Base-by-base conservation (phyloP, 2,888 invertebrate genomes). In the Amphipyra tragopoginis region DNA sequence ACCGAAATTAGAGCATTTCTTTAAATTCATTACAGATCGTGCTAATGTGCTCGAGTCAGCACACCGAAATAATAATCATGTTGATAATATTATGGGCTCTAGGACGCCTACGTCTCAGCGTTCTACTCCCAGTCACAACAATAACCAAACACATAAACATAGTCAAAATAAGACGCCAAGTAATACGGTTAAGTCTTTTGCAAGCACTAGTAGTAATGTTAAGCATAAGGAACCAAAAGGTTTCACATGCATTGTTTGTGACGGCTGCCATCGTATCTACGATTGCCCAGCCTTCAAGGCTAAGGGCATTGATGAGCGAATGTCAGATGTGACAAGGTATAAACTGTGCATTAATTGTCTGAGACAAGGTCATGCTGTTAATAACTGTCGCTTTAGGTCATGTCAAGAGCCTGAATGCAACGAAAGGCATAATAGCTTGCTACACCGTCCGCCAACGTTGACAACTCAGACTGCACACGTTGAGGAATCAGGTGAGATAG, bases 361-460 rank as follows among this genome's bases (percentile, higher is more conserved):
- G 0, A 52, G 76, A 21, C 70, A 67, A 7, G 79, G 78, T 2
- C 79, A 81, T 26, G 38, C 43, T 0, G 15, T 34, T 1, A 38
- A 34, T 1, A 66, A 62, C 2, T 83, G 83, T 62, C 74, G 73
- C 1, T 53, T 79, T 56, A 78, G 79, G 0, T 69, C 79, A 0
- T 81, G 81, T 42, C 58, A 72, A 0, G 45, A 66, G 10, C n/a
- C n/a, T n/a, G n/a, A n/a, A n/a, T 81, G 81, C 29, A 70, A 60
- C 0, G 48, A 69, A 34, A 54, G 47, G 11, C 80, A 82, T 38
- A 77, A 82, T 14, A 72, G 39, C 2, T 47, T 81, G n/a, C 53
- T 81, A 2, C 79, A 79, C 13, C 26, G 47, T 10, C 42, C 47
- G n/a, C n/a, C n/a, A n/a, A n/a, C n/a, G n/a, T n/a, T n/a, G n/a